Evolutionary conservation across 2,888 invertebrate genomes (phyloP).

Genomic region (Drosophila eohydei): DNA sequence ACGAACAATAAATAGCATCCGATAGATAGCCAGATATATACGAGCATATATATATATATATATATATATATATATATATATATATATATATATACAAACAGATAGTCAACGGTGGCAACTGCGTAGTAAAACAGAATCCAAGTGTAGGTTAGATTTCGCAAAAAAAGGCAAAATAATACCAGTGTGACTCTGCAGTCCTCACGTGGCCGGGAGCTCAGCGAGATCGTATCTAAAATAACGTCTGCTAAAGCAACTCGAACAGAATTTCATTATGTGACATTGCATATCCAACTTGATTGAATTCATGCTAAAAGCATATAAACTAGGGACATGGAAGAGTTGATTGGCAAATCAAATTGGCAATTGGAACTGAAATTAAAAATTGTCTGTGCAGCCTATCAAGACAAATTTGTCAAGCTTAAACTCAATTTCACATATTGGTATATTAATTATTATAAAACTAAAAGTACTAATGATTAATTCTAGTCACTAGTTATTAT

Average conservation of each 20-base stretch:
- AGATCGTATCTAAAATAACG: neutral
- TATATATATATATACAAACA: conserved; percentile 8
- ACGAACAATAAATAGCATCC: conserved; percentile 23
- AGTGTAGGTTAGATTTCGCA: conserved; percentile 32
- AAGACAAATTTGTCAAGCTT: neutral
- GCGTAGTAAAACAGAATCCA: conserved; percentile 40
- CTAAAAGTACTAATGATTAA: neutral
- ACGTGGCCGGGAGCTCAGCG: neutral
- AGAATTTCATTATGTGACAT: neutral
- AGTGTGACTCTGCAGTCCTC: conserved; percentile 21
- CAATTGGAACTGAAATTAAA: neutral
- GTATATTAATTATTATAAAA: neutral
- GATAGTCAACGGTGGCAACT: conserved; percentile 29
- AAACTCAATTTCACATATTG: neutral
- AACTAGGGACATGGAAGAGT: neutral
- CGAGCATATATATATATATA: neutral
- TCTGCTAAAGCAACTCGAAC: neutral
- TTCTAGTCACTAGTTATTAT: neutral
- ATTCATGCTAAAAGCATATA: neutral
- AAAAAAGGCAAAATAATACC: conserved; percentile 18
- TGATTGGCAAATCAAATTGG: neutral
- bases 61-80: conserved; percentile 14
- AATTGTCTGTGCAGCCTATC: neutral
- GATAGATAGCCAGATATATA: conserved; percentile 12
- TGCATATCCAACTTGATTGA: conserved; percentile 1